Conservation (phyloP, 1,140 invertebrate genomes). For the Ephestia elutella region DNA sequence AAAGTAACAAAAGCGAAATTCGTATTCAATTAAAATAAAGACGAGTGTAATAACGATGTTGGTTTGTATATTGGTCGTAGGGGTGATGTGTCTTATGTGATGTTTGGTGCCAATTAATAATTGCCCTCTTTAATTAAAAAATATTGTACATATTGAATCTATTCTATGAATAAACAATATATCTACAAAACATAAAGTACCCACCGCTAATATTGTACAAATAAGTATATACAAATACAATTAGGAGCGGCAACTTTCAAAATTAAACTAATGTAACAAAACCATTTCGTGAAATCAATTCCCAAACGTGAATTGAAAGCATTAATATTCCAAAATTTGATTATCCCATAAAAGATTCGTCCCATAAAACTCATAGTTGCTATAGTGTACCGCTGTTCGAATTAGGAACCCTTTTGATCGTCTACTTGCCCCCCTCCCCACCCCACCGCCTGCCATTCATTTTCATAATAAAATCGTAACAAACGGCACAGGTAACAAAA, state of each 20-base stretch:
- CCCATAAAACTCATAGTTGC: slow-evolving; percentile 70
- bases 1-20: slow-evolving; percentile 34
- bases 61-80: slow-evolving; percentile 21
- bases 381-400: slow-evolving; percentile 66
- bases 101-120: not conserved
- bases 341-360: slow-evolving; percentile 71
- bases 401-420: slow-evolving; percentile 71
- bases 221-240: no score
- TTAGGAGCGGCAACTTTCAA: no score
- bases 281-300: slow-evolving; percentile 35
- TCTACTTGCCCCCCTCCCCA: slow-evolving; percentile 23
- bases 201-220: no score
- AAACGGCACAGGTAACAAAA: slow-evolving; percentile 70
- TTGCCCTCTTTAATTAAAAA: not conserved
- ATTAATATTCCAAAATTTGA: slow-evolving; percentile 74
- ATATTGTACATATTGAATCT: no score
- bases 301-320: slow-evolving; percentile 49
- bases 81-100: slow-evolving; percentile 10
- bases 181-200: no score
- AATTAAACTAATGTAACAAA: not conserved
- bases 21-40: slow-evolving; percentile 41
- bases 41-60: slow-evolving; percentile 25
- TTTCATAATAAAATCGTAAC: slow-evolving; percentile 74
- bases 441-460: slow-evolving; percentile 56
- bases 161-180: no score